Conservation (phyloP, 2,113 vertebrate genomes). For the Balaeniceps rex region DNA sequence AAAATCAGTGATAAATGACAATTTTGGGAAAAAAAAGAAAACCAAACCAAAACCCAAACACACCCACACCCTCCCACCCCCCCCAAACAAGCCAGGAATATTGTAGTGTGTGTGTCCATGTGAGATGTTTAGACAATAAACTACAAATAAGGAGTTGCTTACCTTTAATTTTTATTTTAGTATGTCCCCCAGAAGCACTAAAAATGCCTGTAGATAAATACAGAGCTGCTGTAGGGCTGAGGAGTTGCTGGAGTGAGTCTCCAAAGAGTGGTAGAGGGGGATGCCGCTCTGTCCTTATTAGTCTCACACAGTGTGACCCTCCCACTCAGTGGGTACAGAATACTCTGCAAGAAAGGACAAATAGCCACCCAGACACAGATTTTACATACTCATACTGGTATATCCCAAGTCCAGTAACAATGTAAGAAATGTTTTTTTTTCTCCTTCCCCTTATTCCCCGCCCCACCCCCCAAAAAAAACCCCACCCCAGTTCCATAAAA, state of each 20-base stretch:
- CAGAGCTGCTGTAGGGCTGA: conserved; percentile 55
- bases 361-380: conserved; percentile 37
- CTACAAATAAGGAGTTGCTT: conserved; percentile 48
- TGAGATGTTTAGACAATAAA: neutral
- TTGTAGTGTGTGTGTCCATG: accelerated
- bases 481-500: neutral
- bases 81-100: neutral
- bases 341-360: conserved; percentile 73
- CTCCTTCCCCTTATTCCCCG: neutral
- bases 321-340: conserved; percentile 87
- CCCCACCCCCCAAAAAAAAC: neutral
- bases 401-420: neutral
- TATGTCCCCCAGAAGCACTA: conserved; percentile 49
- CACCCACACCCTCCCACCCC: too few species aligned
- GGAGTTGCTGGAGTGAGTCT: conserved; percentile 66
- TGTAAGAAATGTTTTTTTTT: neutral
- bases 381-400: neutral
- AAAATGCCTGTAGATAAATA: conserved; percentile 35
- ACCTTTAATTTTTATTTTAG: conserved; percentile 58
- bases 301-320: conserved; percentile 91
- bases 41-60: neutral
- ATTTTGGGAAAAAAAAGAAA: neutral
- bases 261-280: conserved; percentile 72
- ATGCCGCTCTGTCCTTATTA: conserved; percentile 94
- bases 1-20: neutral